Evolutionary conservation across 2,113 vertebrate species (phyloP).

Genomic region (Corapipo altera): DNA sequence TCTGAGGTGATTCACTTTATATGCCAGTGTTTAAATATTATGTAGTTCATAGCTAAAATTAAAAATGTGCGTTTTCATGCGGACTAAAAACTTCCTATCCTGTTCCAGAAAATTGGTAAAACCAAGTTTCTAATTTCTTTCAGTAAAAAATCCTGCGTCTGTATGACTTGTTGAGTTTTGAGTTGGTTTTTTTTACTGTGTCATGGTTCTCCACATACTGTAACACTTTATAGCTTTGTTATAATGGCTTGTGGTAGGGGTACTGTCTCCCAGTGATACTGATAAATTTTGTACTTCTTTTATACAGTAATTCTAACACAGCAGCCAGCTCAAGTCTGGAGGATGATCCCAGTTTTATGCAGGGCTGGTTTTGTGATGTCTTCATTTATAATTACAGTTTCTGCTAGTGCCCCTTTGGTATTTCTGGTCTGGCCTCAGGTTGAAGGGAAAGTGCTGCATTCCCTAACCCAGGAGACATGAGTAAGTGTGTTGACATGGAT

Average conservation of each 20-base stretch:
- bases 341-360: background rate
- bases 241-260: background rate
- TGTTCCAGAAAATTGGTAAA: background rate
- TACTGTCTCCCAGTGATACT: background rate
- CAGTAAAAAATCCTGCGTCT: background rate
- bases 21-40: background rate
- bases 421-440: background rate
- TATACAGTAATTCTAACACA: background rate
- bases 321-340: background rate
- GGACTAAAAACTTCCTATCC: background rate
- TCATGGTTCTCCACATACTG: background rate
- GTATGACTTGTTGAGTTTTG: background rate
- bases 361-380: background rate
- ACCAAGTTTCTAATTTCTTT: background rate
- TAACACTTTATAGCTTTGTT: background rate
- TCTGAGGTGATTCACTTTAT: background rate
- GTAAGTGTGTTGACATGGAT: conserved; percentile 3
- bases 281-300: background rate
- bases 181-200: background rate
- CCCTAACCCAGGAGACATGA: background rate
- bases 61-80: background rate
- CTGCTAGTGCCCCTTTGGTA: background rate
- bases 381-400: conserved; percentile 20
- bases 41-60: background rate
- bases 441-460: conserved; percentile 31